These are phyloP conservation scores for Catocala sponsa DNA, from an alignment of 2,888 invertebrate genomes.

Conservation along the genomic window DNA sequence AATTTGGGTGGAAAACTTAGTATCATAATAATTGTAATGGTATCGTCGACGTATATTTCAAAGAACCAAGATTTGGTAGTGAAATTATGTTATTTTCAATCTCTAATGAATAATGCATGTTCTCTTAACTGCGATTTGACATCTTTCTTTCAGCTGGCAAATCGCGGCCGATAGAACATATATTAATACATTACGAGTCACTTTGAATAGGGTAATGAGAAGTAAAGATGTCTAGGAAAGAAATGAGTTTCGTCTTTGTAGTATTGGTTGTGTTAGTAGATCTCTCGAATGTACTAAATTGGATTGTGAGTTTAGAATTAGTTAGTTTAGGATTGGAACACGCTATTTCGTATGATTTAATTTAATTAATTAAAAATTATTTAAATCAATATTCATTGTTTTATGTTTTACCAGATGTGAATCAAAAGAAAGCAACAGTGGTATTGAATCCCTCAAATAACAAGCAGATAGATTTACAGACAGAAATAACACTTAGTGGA, in stretches of 20 bases:
- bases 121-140: constrained; percentile 30
- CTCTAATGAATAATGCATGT: constrained; percentile 27
- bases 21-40: constrained; percentile 13
- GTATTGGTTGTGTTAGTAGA: constrained; percentile 70
- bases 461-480: constrained; percentile 44
- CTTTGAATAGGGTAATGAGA: constrained; percentile 27
- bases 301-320: constrained; percentile 49
- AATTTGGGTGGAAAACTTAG: constrained; percentile 38
- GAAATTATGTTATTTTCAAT: constrained; percentile 26
- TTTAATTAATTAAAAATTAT: constrained; percentile 24
- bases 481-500: constrained; percentile 9
- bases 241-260: constrained; percentile 40
- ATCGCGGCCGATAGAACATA: constrained; percentile 31
- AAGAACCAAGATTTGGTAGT: constrained; percentile 20
- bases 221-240: constrained; percentile 25
- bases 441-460: constrained; percentile 2
- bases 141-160: constrained; percentile 15
- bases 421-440: background rate
- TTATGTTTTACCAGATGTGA: constrained; percentile 13
- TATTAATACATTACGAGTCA: constrained; percentile 21
- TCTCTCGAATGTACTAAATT: constrained; percentile 64
- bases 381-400: constrained; percentile 12
- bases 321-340: constrained; percentile 34
- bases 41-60: constrained; percentile 11
- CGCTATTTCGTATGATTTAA: constrained; percentile 19